phyloP scores from a whole-genome alignment of 2,113 vertebrate genomes.

The Corvus moneduloides region DNA sequence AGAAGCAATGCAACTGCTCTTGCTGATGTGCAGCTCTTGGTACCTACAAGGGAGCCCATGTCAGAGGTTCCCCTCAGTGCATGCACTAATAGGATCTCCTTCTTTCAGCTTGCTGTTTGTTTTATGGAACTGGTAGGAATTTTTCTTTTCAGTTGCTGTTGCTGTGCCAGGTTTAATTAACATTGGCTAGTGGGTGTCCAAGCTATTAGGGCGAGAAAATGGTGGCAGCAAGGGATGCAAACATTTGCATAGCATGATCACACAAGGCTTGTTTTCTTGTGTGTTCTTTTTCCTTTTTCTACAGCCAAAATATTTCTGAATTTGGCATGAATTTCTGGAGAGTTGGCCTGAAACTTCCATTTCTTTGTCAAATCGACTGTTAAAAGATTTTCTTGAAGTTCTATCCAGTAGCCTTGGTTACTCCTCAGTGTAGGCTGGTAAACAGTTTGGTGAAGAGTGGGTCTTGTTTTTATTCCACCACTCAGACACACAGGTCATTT shows the following conservation, averaged over 20 bases:
- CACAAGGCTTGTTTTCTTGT: neutral
- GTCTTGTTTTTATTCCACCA: neutral
- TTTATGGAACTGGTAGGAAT: neutral
- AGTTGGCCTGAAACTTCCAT: neutral
- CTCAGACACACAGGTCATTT: neutral
- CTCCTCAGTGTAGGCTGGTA: neutral
- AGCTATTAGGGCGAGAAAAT: neutral
- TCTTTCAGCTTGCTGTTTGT: neutral
- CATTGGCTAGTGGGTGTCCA: neutral
- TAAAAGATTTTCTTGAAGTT: constrained; percentile 1
- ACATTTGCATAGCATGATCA: neutral
- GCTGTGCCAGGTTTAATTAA: neutral
- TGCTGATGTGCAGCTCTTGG: neutral
- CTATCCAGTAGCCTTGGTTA: neutral
- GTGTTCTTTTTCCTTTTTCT: neutral
- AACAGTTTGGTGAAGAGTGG: neutral
- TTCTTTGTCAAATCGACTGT: neutral
- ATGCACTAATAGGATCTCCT: neutral
- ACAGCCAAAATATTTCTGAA: neutral
- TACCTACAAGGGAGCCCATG: neutral
- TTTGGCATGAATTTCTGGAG: neutral
- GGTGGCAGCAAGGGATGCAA: neutral
- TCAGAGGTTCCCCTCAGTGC: neutral
- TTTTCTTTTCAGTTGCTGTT: neutral
- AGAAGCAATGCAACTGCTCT: neutral